Base-by-base conservation (phyloP, 2,797 vertebrate species). In the Enteromius thamalakanensis region DNA sequence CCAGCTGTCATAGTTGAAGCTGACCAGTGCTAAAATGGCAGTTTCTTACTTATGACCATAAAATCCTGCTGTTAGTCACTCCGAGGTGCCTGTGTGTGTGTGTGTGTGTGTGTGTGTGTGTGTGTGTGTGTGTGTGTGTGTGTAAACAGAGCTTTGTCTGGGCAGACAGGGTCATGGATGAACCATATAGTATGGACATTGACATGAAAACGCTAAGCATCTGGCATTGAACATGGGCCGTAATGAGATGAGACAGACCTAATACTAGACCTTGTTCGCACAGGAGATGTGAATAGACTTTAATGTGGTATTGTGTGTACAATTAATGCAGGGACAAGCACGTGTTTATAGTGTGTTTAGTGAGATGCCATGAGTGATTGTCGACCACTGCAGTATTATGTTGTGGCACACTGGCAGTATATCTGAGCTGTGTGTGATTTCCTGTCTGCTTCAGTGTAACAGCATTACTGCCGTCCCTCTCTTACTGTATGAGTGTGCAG, bases 1-100 rank as follows among this genome's bases (percentile, higher is more conserved):
- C 64, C 72, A 82, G 37, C 81, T 82, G 72, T 82, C 64, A 76
- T 21, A 58, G 51, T 69, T 76, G 65, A 67, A 76, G 49, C 19
- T 76, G n/a, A 7, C 34, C 37, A 42, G 47, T 55, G 32, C 60
- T 40, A 42, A 74, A 79, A 79, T 14, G 42, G n/a, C 29, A 64
- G 64, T 23, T 55, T 8, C 29, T 58, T 55, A 51, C 65, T 51
- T 42, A 21, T 8, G n/a, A 21, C 42, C 14, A 42, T 86, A 75
- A 84, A 87, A 49, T 58, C 45, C 17, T 79, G 21, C n/a, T 11
- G 37, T 71, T 76, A 76, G 69, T 82, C 64, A 53, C 7, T 29
- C 42, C 23, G n/a, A 51, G 40, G 70, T 81, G 40, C 79, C 40
- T 47, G 26, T 26, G 26, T 26, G 26, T 26, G 26, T 26, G 26